A percentile compares a stretch with the other conserved stretches of the same genome.
Conservation (phyloP, 92 coral and sea anemone species). For the Umimayanthus chanpuru region DNA sequence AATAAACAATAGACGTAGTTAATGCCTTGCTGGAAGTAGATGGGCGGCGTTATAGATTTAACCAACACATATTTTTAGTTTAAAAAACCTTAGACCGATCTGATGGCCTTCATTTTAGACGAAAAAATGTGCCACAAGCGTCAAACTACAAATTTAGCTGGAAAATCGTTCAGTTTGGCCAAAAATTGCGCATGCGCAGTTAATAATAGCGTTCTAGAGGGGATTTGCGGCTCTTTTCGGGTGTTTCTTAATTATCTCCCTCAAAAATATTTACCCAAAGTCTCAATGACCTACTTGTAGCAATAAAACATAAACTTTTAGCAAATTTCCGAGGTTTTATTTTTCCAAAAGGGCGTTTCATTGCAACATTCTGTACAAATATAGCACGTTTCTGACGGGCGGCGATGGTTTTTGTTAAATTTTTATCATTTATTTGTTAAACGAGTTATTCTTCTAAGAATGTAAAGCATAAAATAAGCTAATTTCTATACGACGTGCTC, state of each 20-base stretch:
- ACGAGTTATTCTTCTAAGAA: constrained; percentile 19
- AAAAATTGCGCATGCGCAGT: constrained; percentile 89
- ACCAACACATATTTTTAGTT: constrained; percentile 13
- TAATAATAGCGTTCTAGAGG: not conserved
- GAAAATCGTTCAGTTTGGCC: constrained; percentile 64
- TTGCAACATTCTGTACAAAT: not conserved
- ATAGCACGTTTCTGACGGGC: constrained; percentile 15
- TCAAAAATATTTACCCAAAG: constrained; percentile 18
- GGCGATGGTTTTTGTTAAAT: constrained; percentile 13
- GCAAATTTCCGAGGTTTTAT: constrained; percentile 9
- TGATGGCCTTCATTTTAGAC: not conserved
- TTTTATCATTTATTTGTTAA: constrained; percentile 14
- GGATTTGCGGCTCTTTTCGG: constrained; percentile 30
- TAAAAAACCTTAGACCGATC: constrained; percentile 6
- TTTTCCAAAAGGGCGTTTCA: constrained; percentile 33
- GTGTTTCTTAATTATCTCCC: not conserved
- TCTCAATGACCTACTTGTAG: constrained; percentile 23
- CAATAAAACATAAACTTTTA: not conserved
- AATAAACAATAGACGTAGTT: constrained; percentile 47
- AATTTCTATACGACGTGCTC: constrained; percentile 54
- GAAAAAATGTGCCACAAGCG: not conserved
- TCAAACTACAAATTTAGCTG: constrained; percentile 1
- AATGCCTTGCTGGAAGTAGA: constrained; percentile 23
- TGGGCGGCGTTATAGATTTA: not conserved
- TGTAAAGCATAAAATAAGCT: constrained; percentile 15